Evolutionary conservation across 2,797 vertebrate genomes (phyloP), one percentile per base, ranked within the genome.

Genomic region (Coendou prehensilis): DNA sequence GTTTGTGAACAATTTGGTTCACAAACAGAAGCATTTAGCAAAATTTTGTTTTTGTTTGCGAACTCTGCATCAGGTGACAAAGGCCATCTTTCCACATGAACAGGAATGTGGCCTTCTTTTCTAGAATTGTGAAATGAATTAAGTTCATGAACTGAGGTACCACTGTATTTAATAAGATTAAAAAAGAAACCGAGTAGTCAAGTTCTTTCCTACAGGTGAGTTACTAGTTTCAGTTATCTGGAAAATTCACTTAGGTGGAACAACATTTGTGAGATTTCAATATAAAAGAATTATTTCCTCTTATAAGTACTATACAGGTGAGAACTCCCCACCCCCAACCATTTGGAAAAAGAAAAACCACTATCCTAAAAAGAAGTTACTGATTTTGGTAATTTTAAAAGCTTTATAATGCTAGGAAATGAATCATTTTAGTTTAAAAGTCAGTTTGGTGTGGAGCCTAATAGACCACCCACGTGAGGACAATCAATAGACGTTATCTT

Each of bases 241-340:
- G 50, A 95, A 96, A 97, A 63, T 78, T 83, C 61, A 92, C 22
- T 41, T 96, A 91, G 41, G 18, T 79, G 41, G 89, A 90, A 75
- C 52, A 76, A 81, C 4, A 9, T 78, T 88, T 96, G 47, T 84
- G 33, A 94, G 9, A 82, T 69, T 45, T 85, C 37, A 76, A 80
- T 47, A 95, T 73, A 84, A 96, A 96, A 95, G 33, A 95, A 89
- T 90, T 69, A 63, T 82, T 95, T 95, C 41, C 17, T 89, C 54
- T 89, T 93, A 82, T 71, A 96, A 75, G 23, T 15, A 75, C 13
- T 28, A 89, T 90, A 97, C 57, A 33, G 28, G 15, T 18, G 20
- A n/a, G n/a, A n/a, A n/a, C 79, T 93, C 13, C 13, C 87, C 93
- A 81, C 18, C 7, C 30, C 20, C 9, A 92, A 26, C n/a, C n/a